Evolutionary conservation across 2,113 vertebrate species (phyloP).

Genomic region (Sterrhoptilus dennistouni): DNA sequence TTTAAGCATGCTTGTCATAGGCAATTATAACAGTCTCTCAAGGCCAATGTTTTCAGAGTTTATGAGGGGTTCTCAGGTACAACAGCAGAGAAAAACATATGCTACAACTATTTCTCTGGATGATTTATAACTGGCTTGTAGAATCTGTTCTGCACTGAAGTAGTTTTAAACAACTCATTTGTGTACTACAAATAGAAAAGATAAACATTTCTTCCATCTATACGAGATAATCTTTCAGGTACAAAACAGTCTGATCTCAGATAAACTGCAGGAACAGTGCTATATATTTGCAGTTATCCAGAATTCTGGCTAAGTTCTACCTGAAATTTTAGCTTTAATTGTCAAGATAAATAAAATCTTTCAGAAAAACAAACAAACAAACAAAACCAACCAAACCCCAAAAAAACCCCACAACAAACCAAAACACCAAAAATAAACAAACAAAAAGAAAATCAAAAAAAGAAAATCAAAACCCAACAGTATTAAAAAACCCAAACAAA

Average conservation of each 20-base stretch:
- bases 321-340: not conserved
- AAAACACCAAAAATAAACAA: not conserved
- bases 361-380: not conserved
- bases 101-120: not conserved
- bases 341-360: not conserved
- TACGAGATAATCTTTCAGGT: not conserved
- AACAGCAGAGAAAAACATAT: not conserved
- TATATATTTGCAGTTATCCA: not conserved
- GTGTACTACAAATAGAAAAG: not conserved
- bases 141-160: not conserved
- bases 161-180: not conserved
- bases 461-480: not conserved
- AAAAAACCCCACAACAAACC: too few relatives aligned
- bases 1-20: not conserved
- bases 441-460: fast-evolving
- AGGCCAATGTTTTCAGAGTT: not conserved
- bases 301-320: not conserved
- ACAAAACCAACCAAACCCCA: not conserved
- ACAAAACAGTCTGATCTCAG: not conserved
- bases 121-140: not conserved
- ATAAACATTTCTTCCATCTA: not conserved
- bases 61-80: not conserved
- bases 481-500: not conserved
- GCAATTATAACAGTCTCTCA: not conserved
- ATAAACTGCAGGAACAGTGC: not conserved